phyloP scores from a whole-genome alignment of 1,140 invertebrate genomes.

The Saxidomus purpurata region DNA sequence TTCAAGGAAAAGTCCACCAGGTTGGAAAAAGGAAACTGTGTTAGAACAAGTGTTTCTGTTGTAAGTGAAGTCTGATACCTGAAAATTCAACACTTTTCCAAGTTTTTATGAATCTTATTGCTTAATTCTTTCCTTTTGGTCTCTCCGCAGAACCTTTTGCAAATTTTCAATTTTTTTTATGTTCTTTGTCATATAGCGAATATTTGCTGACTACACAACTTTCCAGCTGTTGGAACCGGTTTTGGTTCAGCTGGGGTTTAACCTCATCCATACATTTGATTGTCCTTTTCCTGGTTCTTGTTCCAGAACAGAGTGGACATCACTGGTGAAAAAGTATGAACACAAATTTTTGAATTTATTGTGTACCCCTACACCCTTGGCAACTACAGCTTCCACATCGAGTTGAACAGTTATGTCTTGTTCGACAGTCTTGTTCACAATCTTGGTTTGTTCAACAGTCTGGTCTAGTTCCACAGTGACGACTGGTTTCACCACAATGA shows the following conservation, averaged over 20 bases:
- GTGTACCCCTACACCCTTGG: slow-evolving; percentile 21
- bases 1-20: slow-evolving; percentile 36
- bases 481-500: background rate
- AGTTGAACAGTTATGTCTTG: too few species aligned
- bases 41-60: slow-evolving; percentile 16
- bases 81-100: background rate
- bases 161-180: slow-evolving; percentile 4
- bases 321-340: slow-evolving; percentile 27
- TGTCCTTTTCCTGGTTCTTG: slow-evolving; percentile 29
- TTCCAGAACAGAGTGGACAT: slow-evolving; percentile 21
- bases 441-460: background rate
- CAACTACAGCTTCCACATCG: slow-evolving; percentile 42
- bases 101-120: slow-evolving; percentile 23
- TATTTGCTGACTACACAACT: slow-evolving; percentile 27
- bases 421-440: slow-evolving; percentile 1
- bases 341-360: slow-evolving; percentile 49
- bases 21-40: background rate
- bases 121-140: background rate
- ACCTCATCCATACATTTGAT: slow-evolving; percentile 40
- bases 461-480: background rate
- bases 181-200: background rate
- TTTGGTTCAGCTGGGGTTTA: slow-evolving; percentile 38
- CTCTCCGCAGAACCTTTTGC: slow-evolving; percentile 25
- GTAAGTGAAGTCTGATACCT: background rate
- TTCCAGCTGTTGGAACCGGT: slow-evolving; percentile 15